Evolutionary conservation across 2,113 vertebrate genomes (phyloP), one percentile per base, ranked within the genome.

Genomic region (Dissostichus mawsoni): DNA sequence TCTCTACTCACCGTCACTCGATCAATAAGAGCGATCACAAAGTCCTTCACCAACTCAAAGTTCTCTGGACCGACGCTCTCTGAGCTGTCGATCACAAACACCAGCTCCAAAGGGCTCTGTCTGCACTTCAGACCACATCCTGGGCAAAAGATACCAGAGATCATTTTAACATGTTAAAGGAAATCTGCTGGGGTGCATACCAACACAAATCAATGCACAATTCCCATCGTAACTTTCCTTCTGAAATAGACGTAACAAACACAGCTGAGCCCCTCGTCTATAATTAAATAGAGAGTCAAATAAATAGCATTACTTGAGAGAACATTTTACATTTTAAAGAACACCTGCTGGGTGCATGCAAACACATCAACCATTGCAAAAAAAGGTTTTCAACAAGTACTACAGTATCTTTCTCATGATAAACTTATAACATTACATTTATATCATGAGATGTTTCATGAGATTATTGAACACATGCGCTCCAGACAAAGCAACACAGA

Each of bases 81-180:
- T 16, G 97, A 98, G 84, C 97, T 97, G 93, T 98, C 97, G 13
- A 96, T 95, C 65, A 98, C 95, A 66, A 98, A 97, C 23, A 98
- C 90, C 51, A 98, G 90, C 75, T 98, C 97, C 82, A 97, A 79
- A 0, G 96, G 96, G 17, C 80, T 93, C 69, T 93, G 92, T 76
- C 87, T 92, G 88, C 97, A 98, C 78, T 92, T 95, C 57, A 93
- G 67, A 11, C 96, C 96, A 91, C 97, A 97, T 23, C 96, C 97
- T 98, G 51, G 76, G 80, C 13, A 63, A 58, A 50, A 74, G 1
- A 78, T 7, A n/a, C 1, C 53, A 52, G 4, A 36, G 12, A 36
- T 8, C 20, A 44, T 61, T 56, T 10, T 23, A 4, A 53, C 23
- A 23, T 5, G 2, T 36, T 33, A 45, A 56, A 20, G 20, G 9